Conservation (phyloP, 2,888 invertebrate genomes). For the Gibbula magus region DNA sequence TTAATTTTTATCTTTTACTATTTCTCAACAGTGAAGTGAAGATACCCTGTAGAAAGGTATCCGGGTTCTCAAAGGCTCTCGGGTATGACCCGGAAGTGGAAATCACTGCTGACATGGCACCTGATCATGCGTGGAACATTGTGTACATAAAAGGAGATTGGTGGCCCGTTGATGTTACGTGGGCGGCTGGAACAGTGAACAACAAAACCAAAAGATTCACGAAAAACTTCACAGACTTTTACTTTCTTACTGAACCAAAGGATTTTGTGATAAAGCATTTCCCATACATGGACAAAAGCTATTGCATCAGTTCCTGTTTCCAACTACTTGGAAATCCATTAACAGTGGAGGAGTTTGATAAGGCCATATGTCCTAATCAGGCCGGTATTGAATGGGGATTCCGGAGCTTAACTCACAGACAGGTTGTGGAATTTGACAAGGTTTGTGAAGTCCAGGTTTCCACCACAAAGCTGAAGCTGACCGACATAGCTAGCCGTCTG, state of each 20-base stretch:
- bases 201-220: constrained; percentile 36
- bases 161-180: constrained; percentile 51
- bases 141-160: constrained; percentile 51
- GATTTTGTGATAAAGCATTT: constrained; percentile 54
- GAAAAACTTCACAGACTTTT: constrained; percentile 45
- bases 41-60: constrained; percentile 34
- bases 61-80: constrained; percentile 48
- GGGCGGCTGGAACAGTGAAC: constrained; percentile 46
- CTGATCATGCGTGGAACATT: constrained; percentile 54
- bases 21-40: not conserved
- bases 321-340: constrained; percentile 49
- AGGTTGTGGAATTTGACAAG: not conserved
- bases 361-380: not conserved
- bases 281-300: constrained; percentile 50
- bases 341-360: not conserved
- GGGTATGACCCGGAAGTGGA: constrained; percentile 45
- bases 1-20: not conserved
- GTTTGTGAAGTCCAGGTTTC: not conserved
- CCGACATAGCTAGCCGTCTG: not conserved
- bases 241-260: constrained; percentile 63
- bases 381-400: not conserved
- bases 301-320: constrained; percentile 44
- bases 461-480: not conserved
- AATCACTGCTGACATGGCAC: constrained; percentile 31
- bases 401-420: not conserved